A percentile compares a stretch with the other conserved stretches of the same genome.
phyloP scores from a whole-genome alignment of 2,888 invertebrate species.

The Rhorus exstirpatorius region DNA sequence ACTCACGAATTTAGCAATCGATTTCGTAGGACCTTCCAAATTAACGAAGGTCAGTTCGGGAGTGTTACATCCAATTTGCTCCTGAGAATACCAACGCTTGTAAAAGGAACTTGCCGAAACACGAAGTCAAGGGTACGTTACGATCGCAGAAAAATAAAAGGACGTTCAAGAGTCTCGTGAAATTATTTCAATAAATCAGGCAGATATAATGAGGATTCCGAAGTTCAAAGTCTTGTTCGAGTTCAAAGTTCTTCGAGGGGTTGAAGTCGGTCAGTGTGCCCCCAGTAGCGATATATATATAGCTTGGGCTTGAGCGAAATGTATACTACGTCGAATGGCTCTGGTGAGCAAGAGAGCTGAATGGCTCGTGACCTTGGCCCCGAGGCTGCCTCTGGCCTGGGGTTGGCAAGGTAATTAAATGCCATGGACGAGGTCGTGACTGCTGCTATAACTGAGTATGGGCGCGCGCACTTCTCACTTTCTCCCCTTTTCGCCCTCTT shows the following conservation, averaged over 20 bases:
- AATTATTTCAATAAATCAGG: constrained; percentile 29
- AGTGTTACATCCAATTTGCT: not conserved
- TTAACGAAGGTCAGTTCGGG: not conserved
- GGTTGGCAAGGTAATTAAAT: constrained; percentile 85
- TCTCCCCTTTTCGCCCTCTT: constrained; percentile 44
- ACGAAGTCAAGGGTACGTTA: not conserved
- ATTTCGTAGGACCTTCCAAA: not conserved
- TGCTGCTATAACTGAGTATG: constrained; percentile 79
- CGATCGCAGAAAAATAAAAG: not conserved
- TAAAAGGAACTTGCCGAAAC: not conserved
- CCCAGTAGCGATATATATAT: constrained; percentile 67
- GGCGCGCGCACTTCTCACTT: constrained; percentile 70
- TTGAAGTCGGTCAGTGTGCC: constrained; percentile 85
- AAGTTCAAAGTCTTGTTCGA: constrained; percentile 61
- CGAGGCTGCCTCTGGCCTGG: constrained; percentile 79
- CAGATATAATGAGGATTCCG: constrained; percentile 27
- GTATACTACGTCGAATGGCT: constrained; percentile 67
- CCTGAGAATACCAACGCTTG: not conserved
- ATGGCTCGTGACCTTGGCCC: constrained; percentile 85
- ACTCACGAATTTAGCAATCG: too few relatives aligned
- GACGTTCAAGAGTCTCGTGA: not conserved
- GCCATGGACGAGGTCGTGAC: constrained; percentile 82
- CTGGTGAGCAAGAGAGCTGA: constrained; percentile 78
- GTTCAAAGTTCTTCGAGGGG: constrained; percentile 67
- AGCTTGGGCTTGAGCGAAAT: constrained; percentile 77